Base-by-base conservation (phyloP, 2,797 vertebrate species). In the Spinibarbus caldwelli region DNA sequence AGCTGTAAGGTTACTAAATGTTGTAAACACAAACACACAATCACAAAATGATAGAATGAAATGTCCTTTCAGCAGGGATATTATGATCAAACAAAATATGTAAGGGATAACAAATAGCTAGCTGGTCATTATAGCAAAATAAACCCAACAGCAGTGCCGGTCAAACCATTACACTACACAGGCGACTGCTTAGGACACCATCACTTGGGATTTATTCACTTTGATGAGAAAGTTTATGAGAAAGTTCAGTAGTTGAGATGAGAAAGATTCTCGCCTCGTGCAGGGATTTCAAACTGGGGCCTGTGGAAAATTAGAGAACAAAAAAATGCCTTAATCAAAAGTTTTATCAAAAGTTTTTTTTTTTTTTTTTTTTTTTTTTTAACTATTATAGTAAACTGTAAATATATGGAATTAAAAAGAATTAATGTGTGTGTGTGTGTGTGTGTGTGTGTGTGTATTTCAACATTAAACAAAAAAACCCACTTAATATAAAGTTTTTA, bases 11-110 rank as follows among this genome's bases (percentile, higher is more conserved):
- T 57, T 59, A 36, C 23, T 78, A 41, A 6, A 64, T 17, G 31
- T 17, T 80, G 41, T 67, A 52, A 45, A 67, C n/a, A 14, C 6
- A 31, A 31, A 64, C 29, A 80, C 59, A 67, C 62, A 80, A 49
- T 67, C 14, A 64, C 2, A 38, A 67, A 80, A 52, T 67, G 2
- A 34, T n/a, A 11, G 10, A 66, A 31, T 21, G 76, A 64, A 49
- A 52, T n/a, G 21, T 70, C 11, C 4, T 70, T n/a, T 70, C 12
- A 6, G 67, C 21, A 70, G 10, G 67, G 67, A 41, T n/a, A 70
- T 41, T 70, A 70, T 78, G 4, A 80, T n/a, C 43, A 36, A 78
- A 41, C 34, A 26, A 59, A 79, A 79, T 79, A 36, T 49, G 29
- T 31, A 49, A 67, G 8, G 43, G 19, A n/a, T 36, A 49, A 80